phyloP scores from a whole-genome alignment of 2,888 invertebrate genomes.

The Candidula unifasciata region DNA sequence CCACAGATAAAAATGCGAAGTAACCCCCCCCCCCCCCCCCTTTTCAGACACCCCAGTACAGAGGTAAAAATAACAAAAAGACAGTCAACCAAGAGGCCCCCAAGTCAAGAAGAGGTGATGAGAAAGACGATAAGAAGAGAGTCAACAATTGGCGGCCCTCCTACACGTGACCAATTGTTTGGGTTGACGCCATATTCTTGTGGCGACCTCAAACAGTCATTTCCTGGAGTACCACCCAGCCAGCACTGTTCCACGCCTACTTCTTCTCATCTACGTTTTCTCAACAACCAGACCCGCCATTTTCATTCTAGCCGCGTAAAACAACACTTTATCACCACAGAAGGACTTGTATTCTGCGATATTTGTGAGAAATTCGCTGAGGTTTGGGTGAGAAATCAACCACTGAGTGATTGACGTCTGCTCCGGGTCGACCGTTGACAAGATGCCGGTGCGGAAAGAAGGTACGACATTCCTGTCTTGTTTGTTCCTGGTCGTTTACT shows the following conservation, averaged over 20 bases:
- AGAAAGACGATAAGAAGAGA: background rate
- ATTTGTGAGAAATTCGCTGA: too few relatives aligned
- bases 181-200: slow-evolving; percentile 56
- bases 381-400: slow-evolving; percentile 32
- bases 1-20: too few relatives aligned
- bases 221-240: slow-evolving; percentile 48
- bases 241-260: too few relatives aligned
- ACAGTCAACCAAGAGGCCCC: too few relatives aligned
- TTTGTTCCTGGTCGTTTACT: background rate
- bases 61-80: too few relatives aligned
- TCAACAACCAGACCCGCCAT: too few relatives aligned
- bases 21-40: too few relatives aligned
- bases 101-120: too few relatives aligned
- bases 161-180: slow-evolving; percentile 55
- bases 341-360: background rate
- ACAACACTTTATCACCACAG: background rate
- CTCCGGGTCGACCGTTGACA: slow-evolving; percentile 42
- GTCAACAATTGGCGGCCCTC: slow-evolving; percentile 43
- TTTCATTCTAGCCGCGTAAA: too few relatives aligned
- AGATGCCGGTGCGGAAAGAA: slow-evolving; percentile 74
- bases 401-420: slow-evolving; percentile 46
- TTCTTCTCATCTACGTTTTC: too few relatives aligned
- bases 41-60: too few relatives aligned
- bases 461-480: slow-evolving; percentile 59
- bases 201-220: slow-evolving; percentile 25